These are phyloP conservation scores for Anoura caudifer DNA, from an alignment of 2,113 vertebrate genomes.

Conservation along the genomic window DNA sequence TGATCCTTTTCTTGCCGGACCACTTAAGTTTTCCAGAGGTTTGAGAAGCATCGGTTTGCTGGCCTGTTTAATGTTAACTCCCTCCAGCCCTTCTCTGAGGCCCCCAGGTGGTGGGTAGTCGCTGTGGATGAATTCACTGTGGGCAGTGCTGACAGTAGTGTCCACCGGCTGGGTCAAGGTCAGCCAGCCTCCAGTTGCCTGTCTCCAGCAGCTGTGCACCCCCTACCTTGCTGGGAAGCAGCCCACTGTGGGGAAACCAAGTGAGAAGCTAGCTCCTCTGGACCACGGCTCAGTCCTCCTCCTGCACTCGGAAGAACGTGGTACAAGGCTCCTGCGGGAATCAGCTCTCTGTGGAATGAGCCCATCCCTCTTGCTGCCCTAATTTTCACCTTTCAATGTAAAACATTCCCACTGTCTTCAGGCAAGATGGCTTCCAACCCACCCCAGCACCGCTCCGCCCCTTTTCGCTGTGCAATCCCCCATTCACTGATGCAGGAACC, in stretches of 20 bases:
- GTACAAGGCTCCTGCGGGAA: background rate
- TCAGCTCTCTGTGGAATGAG: accelerated
- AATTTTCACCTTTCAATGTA: background rate
- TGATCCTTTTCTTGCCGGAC: background rate
- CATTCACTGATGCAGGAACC: background rate
- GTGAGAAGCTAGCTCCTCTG: background rate
- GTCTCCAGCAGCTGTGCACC: too few species aligned
- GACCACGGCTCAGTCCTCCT: background rate
- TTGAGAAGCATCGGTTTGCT: background rate
- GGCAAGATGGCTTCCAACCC: background rate
- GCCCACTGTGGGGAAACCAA: background rate
- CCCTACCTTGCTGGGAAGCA: background rate
- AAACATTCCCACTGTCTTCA: background rate
- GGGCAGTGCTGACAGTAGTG: too few species aligned
- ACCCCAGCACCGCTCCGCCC: background rate
- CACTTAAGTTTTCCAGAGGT: background rate
- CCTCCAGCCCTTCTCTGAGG: background rate
- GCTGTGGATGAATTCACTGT: background rate
- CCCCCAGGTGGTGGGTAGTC: background rate
- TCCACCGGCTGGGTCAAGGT: background rate
- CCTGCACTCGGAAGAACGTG: background rate
- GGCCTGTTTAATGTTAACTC: background rate
- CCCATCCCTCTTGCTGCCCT: background rate
- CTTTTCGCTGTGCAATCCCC: background rate
- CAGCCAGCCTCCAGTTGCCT: background rate